Conservation (phyloP, 2,797 vertebrate genomes). For the Caiman crocodilus region DNA sequence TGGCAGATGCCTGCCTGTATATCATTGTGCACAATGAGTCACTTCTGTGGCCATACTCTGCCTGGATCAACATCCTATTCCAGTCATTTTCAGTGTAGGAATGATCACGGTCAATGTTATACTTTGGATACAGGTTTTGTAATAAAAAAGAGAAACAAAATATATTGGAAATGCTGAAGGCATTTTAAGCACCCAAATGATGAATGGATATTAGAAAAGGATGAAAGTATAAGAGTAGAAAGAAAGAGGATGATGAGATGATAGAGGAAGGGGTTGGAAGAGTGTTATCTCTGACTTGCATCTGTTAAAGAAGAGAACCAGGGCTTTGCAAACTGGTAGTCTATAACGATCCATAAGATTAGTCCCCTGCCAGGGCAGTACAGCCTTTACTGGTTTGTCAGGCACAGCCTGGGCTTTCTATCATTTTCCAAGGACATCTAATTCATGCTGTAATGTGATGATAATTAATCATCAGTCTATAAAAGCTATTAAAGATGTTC, state of each 20-base stretch:
- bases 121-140: neutral
- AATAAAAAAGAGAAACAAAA: neutral
- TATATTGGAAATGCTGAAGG: neutral
- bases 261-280: neutral
- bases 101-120: no score
- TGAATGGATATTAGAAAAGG: neutral
- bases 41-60: neutral
- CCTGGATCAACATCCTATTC: neutral
- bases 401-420: no score
- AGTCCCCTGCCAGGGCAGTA: neutral
- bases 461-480: neutral
- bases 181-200: slow-evolving; percentile 21
- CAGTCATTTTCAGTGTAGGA: neutral
- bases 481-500: neutral
- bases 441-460: neutral
- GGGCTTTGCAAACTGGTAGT: neutral
- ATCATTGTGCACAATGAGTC: rapidly evolving
- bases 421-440: no score
- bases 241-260: neutral
- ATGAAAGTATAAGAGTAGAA: neutral
- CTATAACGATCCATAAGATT: neutral
- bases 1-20: neutral
- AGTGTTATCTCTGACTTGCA: neutral
- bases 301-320: neutral
- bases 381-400: no score